Percentiles rank a stretch among this genome's conserved stretches.
These are phyloP conservation scores for Gambusia affinis DNA, from an alignment of 2,113 vertebrate species.

Conservation along the genomic window DNA sequence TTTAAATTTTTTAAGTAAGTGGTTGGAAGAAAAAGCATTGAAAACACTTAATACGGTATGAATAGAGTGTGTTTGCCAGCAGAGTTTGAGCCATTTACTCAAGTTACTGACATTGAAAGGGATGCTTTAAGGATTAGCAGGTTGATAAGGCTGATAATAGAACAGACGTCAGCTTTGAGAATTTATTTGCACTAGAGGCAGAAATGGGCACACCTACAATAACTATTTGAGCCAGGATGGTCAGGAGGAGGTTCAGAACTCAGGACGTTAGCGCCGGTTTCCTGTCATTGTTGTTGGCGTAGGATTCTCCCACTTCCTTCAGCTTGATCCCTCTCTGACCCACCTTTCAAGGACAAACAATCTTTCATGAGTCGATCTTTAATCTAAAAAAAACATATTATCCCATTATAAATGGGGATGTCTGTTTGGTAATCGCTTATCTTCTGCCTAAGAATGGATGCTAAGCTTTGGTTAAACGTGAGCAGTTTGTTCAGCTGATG, in stretches of 20 bases:
- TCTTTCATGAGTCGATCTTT: background rate
- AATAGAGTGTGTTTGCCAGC: background rate
- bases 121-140: slow-evolving; percentile 1
- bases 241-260: slow-evolving; percentile 41
- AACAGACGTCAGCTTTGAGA: background rate
- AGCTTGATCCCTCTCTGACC: slow-evolving; percentile 23
- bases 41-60: background rate
- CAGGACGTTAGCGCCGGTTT: slow-evolving; percentile 65
- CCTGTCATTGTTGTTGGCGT: slow-evolving; percentile 74
- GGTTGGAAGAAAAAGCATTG: background rate
- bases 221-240: slow-evolving; percentile 31
- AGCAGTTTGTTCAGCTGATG: slow-evolving; percentile 35
- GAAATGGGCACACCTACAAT: slow-evolving; percentile 30
- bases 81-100: background rate
- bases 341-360: background rate
- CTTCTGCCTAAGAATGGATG: slow-evolving; percentile 7
- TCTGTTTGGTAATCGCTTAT: background rate
- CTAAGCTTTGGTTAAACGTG: slow-evolving; percentile 28
- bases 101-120: slow-evolving; percentile 10
- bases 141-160: slow-evolving; percentile 14
- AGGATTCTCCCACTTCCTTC: slow-evolving; percentile 33
- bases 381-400: background rate
- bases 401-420: background rate
- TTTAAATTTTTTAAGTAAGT: too few species aligned
- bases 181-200: slow-evolving; percentile 14